These are phyloP conservation scores for Drosophila ezoana DNA, from an alignment of 2,888 invertebrate genomes.

Conservation along the genomic window DNA sequence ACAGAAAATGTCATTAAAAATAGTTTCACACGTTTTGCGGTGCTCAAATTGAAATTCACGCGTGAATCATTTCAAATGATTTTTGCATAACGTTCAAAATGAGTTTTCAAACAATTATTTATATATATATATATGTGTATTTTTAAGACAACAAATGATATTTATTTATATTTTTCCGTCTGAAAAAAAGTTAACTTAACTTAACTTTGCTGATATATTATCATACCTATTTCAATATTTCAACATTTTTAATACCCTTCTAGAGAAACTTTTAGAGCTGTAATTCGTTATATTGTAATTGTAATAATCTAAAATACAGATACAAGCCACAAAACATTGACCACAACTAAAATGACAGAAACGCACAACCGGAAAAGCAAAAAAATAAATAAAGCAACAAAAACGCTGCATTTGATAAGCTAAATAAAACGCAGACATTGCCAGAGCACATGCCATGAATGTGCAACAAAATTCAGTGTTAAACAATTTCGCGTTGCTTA, in stretches of 20 bases:
- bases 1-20: conserved; percentile 42
- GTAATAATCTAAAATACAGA: background rate
- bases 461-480: conserved; percentile 5
- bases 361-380: background rate
- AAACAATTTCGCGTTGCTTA: conserved; percentile 16
- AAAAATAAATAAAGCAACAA: background rate
- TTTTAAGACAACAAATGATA: background rate
- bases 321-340: background rate
- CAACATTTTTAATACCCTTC: too few species aligned
- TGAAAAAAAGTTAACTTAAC: too few species aligned
- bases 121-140: too few species aligned
- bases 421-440: background rate
- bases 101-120: too few species aligned
- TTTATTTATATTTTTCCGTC: too few species aligned
- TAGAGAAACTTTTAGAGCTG: too few species aligned
- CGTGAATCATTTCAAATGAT: background rate
- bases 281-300: too few species aligned
- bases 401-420: background rate
- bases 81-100: background rate
- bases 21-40: conserved; percentile 34
- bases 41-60: conserved; percentile 1
- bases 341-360: background rate
- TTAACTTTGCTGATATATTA: too few species aligned
- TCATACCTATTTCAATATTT: too few species aligned
- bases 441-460: background rate